phyloP scores from a whole-genome alignment of 2,888 invertebrate species.

The Nipponacmea schrenckii region DNA sequence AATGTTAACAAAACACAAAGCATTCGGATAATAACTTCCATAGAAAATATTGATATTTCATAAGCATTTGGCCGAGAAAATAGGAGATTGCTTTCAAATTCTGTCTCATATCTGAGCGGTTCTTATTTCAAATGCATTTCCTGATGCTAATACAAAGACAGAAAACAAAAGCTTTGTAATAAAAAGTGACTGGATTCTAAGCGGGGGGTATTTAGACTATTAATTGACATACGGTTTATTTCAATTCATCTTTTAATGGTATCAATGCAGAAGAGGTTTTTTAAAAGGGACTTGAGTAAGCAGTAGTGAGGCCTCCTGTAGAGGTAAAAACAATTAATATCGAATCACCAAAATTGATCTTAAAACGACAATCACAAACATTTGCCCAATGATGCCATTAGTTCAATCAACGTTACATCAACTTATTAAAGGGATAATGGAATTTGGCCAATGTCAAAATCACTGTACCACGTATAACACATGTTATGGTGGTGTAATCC shows the following conservation, averaged over 20 bases:
- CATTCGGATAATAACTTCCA: neutral
- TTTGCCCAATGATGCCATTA: constrained; percentile 6
- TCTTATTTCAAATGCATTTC: constrained; percentile 29
- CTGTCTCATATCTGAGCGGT: constrained; percentile 8
- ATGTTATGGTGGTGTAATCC: no score
- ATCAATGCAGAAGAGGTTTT: constrained; percentile 1
- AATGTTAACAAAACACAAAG: constrained; percentile 12
- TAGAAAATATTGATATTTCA: neutral
- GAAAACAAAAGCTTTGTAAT: constrained; percentile 28
- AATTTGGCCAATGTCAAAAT: no score
- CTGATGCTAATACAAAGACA: constrained; percentile 17
- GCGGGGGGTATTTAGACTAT: constrained; percentile 27
- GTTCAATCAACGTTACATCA: neutral
- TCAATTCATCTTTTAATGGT: constrained; percentile 20
- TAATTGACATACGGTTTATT: constrained; percentile 34
- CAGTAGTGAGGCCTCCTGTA: neutral
- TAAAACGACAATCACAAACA: neutral
- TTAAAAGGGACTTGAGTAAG: neutral
- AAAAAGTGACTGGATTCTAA: constrained; percentile 21
- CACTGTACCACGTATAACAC: no score
- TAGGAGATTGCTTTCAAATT: constrained; percentile 1
- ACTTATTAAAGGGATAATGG: no score
- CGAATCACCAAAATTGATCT: neutral
- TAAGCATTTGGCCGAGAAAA: neutral
- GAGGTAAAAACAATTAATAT: neutral